Conservation (phyloP, 2,113 vertebrate genomes). For the Falcunculus frontatus region DNA sequence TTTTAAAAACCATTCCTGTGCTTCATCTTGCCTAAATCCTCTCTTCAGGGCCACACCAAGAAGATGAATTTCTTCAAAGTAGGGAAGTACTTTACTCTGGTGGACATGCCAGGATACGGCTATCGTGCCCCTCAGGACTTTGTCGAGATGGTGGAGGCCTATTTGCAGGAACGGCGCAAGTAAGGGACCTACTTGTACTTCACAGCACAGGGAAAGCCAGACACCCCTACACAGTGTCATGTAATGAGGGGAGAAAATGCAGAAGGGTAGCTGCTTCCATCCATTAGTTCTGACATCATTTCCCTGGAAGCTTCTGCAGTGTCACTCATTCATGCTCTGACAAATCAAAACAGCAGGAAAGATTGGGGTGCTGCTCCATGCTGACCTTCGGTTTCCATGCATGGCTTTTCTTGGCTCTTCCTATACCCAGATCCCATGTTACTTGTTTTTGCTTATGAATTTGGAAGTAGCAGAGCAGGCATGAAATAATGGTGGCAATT, state of each 20-base stretch:
- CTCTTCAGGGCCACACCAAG: slow-evolving; percentile 89
- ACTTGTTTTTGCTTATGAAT: neutral
- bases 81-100: slow-evolving; percentile 85
- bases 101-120: slow-evolving; percentile 97
- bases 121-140: slow-evolving; percentile 87
- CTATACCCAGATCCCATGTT: neutral
- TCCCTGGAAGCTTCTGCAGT: neutral
- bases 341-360: neutral
- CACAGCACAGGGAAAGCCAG: neutral
- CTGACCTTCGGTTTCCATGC: neutral
- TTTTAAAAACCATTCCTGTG: neutral
- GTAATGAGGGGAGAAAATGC: neutral
- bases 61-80: slow-evolving; percentile 97
- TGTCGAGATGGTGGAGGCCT: slow-evolving; percentile 91
- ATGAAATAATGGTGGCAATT: neutral
- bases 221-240: fast-evolving
- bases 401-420: neutral
- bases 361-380: neutral
- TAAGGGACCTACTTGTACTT: slow-evolving; percentile 47
- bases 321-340: neutral
- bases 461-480: neutral
- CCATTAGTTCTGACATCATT: neutral
- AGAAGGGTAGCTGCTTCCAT: neutral
- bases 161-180: slow-evolving; percentile 84
- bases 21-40: neutral